Conservation (phyloP, 1,140 invertebrate species). For the Zeugodacus cucurbitae region DNA sequence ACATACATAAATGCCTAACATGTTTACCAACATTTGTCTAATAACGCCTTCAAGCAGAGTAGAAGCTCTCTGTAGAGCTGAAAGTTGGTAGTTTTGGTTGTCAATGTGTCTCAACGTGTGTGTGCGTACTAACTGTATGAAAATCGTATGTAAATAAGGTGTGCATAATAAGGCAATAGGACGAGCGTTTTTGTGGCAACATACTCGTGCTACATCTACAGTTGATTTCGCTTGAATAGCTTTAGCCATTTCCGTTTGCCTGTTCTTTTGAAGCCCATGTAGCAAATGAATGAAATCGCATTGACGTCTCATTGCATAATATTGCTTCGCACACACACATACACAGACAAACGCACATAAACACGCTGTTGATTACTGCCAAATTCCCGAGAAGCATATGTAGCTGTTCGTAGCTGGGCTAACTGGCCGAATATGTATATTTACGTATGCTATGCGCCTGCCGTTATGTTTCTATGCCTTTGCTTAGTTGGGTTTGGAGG, state of each 20-base stretch:
- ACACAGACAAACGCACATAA: neutral
- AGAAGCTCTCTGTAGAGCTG: neutral
- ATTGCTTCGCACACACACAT: neutral
- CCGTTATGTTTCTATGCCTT: neutral
- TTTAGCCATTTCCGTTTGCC: neutral
- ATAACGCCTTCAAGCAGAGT: neutral
- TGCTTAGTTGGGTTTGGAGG: neutral
- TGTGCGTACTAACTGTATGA: neutral
- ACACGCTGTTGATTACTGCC: neutral
- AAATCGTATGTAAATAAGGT: neutral
- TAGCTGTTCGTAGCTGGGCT: neutral
- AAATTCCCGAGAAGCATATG: neutral
- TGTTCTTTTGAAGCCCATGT: neutral
- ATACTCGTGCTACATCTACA: no score
- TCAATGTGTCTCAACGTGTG: neutral
- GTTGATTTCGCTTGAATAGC: neutral
- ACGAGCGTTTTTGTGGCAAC: neutral
- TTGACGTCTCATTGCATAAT: neutral
- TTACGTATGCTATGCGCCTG: neutral
- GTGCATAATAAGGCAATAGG: neutral
- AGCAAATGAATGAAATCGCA: conserved; percentile 11
- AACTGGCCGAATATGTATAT: neutral
- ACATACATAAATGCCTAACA: neutral
- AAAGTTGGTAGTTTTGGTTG: neutral
- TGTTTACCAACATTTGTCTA: neutral